Evolutionary conservation across 2,113 vertebrate genomes (phyloP), one percentile per base, ranked within the genome.

Genomic region (Dromiciops gliroides): DNA sequence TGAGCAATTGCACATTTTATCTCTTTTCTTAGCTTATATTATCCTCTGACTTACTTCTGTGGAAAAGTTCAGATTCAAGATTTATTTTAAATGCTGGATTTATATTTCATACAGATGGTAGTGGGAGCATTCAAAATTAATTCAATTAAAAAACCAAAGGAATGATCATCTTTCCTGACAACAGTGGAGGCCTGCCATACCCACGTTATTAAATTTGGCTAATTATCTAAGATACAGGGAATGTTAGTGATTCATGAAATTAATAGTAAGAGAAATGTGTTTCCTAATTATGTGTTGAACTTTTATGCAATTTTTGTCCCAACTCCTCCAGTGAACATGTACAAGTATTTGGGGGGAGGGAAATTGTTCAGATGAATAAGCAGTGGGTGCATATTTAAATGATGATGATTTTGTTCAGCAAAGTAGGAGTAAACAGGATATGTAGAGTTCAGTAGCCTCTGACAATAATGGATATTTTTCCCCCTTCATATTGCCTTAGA

Each of bases 211-310:
- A 51, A 83, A 19, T n/a, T 60, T 53, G 75, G 22, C 6, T 0
- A 89, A 90, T 95, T 95, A 91, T 52, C 89, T 49, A 48, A 8
- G 25, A 51, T 47, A 67, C 4, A 26, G 19, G 90, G 37, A 14
- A 91, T 50, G 28, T 12, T 75, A 51, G 44, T 50, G 90, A 93
- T 50, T 96, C 89, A 90, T 47, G 53, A 89, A 95, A 96, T 14
- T 91, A 94, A 89, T 88, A 88, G 48, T 89, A 90, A 96, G 51
- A 91, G 12, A 89, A 94, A 25, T 94, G 0, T 0, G 90, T 97
- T 97, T 97, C 91, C 50, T 94, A 95, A 91, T 88, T 94, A 91
- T 88, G 67, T 89, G 95, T 51, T 95, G 67, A 89, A 75, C 95
- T 97, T 92, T 95, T 89, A 24, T 75, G 16, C 92, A 50, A 31